These are phyloP conservation scores for Epirrita christyi DNA, from an alignment of 2,888 invertebrate species.

Conservation along the genomic window DNA sequence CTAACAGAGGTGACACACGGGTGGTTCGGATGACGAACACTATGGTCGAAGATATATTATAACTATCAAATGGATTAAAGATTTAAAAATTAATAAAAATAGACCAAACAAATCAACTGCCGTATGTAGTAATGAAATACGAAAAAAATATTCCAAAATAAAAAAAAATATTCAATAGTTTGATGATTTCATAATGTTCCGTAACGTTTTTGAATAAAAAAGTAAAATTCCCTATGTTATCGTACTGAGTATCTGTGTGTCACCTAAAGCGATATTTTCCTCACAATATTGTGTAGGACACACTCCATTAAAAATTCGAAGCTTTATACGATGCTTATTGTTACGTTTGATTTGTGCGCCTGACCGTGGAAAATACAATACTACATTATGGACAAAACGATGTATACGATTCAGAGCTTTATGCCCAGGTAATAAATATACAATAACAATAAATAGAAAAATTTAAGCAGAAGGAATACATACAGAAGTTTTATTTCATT, in stretches of 20 bases:
- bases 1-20: slow-evolving; percentile 59
- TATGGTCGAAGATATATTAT: too few relatives aligned
- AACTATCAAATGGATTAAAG: too few relatives aligned
- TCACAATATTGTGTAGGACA: slow-evolving; percentile 71
- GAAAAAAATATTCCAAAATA: too few relatives aligned
- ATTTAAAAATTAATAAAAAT: too few relatives aligned
- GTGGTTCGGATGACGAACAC: background rate
- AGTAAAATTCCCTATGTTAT: background rate
- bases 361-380: slow-evolving; percentile 68
- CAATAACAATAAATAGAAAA: slow-evolving; percentile 38
- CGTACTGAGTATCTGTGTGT: slow-evolving; percentile 43
- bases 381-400: slow-evolving; percentile 49
- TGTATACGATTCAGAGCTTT: slow-evolving; percentile 49
- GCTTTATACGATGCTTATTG: slow-evolving; percentile 73
- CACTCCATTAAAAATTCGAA: slow-evolving; percentile 80
- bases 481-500: slow-evolving; percentile 64
- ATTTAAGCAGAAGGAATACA: slow-evolving; percentile 43
- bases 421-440: slow-evolving; percentile 43
- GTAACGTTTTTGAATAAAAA: too few relatives aligned
- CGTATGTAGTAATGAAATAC: too few relatives aligned
- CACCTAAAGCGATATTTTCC: slow-evolving; percentile 63
- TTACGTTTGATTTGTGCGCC: slow-evolving; percentile 75
- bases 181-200: too few relatives aligned
- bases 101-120: too few relatives aligned
- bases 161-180: too few relatives aligned